Evolutionary conservation across 2,113 vertebrate species (phyloP), one percentile per base, ranked within the genome.

Genomic region (Alexandromys fortis): DNA sequence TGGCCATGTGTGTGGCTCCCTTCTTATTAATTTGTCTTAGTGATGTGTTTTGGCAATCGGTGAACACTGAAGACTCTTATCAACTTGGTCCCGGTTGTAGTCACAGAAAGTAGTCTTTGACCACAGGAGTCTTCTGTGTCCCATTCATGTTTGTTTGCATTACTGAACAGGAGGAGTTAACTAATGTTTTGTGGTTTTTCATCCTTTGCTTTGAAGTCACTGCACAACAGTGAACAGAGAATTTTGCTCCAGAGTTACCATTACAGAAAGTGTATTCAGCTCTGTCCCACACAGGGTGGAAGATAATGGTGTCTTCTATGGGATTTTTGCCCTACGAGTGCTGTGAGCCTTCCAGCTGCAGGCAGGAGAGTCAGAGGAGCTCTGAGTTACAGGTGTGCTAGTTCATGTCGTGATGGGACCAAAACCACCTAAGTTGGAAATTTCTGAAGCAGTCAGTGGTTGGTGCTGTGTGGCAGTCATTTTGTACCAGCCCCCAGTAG

Each of bases 381-480:
- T 94, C 95, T 89, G 92, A 91, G 94, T 92, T 96, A 90, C 63
- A 95, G 96, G 86, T 96, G 42, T 86, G 75, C 94, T 93, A 96
- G 95, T 93, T 97, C 92, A 4, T 85, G 92, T 97, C 97, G 93
- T 88, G 92, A 98, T 91, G 94, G 98, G 98, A 98, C 98, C 98
- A 98, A 98, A 98, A 98, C 97, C 97, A 98, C 91, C 97, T 94
- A 89, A 94, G 95, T 93, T 92, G 91, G 94, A 94, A 85, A 95
- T 97, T 97, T 98, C 95, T 90, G 96, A 72, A 96, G 76, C 82
- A 47, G 90, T 94, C 77, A 11, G 63, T 92, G 78, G 81, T 73
- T 75, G 75, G 86, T 93, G 85, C 96, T 94, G 45, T 58, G 35
- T 61, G 83, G 45, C 75, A 47, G 6, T 73, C 65, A 24, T 95